phyloP scores from a whole-genome alignment of 2,113 vertebrate species.

The Axis porcinus region DNA sequence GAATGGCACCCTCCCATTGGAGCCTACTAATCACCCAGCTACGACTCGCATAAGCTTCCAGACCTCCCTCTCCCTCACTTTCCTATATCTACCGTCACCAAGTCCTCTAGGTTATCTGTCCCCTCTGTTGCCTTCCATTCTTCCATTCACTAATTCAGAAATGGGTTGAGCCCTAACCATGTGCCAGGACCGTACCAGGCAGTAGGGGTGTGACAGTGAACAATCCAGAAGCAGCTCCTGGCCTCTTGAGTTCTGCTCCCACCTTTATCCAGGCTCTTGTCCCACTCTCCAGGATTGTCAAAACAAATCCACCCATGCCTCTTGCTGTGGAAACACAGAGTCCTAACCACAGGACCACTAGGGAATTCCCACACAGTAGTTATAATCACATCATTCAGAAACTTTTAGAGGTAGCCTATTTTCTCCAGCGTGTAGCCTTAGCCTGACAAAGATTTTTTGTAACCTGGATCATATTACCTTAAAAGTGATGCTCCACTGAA shows the following conservation, averaged over 20 bases:
- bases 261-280: not conserved
- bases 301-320: not conserved
- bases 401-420: not conserved
- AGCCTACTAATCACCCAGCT: not conserved
- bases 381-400: not conserved
- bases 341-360: not conserved
- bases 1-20: not conserved
- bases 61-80: not conserved
- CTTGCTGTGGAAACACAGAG: fast-evolving
- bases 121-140: not conserved
- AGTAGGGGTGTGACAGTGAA: not conserved
- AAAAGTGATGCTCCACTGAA: not conserved
- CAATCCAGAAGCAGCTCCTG: not conserved
- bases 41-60: too few species aligned
- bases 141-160: not conserved
- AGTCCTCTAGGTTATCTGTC: not conserved
- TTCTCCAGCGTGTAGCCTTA: not conserved
- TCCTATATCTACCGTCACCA: not conserved
- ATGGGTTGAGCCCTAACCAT: not conserved
- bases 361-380: not conserved
- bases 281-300: not conserved
- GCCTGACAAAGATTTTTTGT: not conserved
- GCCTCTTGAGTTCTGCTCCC: not conserved
- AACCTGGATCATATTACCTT: not conserved
- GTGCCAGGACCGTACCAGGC: not conserved